Conservation (phyloP, 2,113 vertebrate species). For the Vombatus ursinus region DNA sequence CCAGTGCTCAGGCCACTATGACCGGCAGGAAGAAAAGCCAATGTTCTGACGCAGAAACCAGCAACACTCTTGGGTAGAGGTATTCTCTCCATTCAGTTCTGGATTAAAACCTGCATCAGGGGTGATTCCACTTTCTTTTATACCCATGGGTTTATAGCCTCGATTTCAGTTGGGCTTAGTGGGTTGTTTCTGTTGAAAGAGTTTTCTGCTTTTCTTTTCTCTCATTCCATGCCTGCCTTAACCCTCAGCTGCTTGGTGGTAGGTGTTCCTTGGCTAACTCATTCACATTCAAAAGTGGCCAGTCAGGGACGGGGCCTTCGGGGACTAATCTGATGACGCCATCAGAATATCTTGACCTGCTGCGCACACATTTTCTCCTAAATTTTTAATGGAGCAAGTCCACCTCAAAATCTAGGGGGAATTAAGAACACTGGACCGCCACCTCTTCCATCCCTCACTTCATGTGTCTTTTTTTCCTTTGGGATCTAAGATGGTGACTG, state of each 20-base stretch:
- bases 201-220: slow-evolving; percentile 48
- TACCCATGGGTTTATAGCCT: neutral
- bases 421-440: neutral
- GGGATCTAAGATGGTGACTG: neutral
- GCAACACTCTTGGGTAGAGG: neutral
- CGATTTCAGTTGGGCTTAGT: neutral
- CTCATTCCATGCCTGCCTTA: slow-evolving; percentile 69
- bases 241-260: slow-evolving; percentile 45
- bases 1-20: neutral
- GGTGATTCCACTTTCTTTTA: neutral
- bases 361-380: neutral
- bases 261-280: slow-evolving; percentile 4
- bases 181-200: slow-evolving; percentile 21
- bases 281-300: neutral
- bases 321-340: neutral
- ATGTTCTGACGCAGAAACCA: neutral
- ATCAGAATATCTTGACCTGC: neutral
- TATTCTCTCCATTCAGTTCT: neutral
- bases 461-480: slow-evolving; percentile 16
- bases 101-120: accelerated
- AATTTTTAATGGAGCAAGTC: neutral
- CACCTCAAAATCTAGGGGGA: neutral
- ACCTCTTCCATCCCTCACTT: neutral
- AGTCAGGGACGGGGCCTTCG: neutral
- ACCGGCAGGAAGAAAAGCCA: neutral